Conservation (phyloP, 2,113 vertebrate genomes). For the Maccullochella peelii region DNA sequence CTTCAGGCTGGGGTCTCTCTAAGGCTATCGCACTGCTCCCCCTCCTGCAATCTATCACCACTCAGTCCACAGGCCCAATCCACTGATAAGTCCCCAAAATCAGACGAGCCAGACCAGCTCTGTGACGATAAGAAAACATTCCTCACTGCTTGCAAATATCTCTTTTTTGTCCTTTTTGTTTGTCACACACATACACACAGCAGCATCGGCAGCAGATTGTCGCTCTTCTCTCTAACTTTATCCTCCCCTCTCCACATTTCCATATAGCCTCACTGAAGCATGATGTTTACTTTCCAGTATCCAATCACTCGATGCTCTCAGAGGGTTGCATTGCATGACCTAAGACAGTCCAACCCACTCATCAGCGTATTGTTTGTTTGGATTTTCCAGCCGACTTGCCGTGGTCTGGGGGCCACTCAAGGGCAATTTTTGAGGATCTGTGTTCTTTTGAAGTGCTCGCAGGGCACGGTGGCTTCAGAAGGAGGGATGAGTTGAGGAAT, state of each 20-base stretch:
- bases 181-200: background rate
- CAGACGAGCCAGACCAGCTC: constrained; percentile 61
- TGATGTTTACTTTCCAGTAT: constrained; percentile 60
- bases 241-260: constrained; percentile 21
- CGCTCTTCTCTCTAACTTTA: background rate
- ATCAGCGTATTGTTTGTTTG: constrained; percentile 72
- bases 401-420: constrained; percentile 32
- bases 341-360: constrained; percentile 54
- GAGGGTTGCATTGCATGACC: constrained; percentile 40
- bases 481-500: constrained; percentile 56
- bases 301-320: constrained; percentile 42
- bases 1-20: constrained; percentile 35
- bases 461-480: constrained; percentile 39
- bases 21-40: constrained; percentile 38
- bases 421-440: constrained; percentile 58
- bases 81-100: constrained; percentile 70
- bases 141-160: constrained; percentile 47
- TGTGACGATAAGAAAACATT: constrained; percentile 74
- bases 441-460: constrained; percentile 56
- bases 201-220: constrained; percentile 7
- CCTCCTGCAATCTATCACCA: constrained; percentile 64
- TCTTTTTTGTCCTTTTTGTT: constrained; percentile 15
- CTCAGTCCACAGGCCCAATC: constrained; percentile 49
- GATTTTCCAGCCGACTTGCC: constrained; percentile 60
- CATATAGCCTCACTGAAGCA: constrained; percentile 1